These are phyloP conservation scores for Venusia cambrica DNA, from an alignment of 2,888 invertebrate genomes.

Conservation along the genomic window DNA sequence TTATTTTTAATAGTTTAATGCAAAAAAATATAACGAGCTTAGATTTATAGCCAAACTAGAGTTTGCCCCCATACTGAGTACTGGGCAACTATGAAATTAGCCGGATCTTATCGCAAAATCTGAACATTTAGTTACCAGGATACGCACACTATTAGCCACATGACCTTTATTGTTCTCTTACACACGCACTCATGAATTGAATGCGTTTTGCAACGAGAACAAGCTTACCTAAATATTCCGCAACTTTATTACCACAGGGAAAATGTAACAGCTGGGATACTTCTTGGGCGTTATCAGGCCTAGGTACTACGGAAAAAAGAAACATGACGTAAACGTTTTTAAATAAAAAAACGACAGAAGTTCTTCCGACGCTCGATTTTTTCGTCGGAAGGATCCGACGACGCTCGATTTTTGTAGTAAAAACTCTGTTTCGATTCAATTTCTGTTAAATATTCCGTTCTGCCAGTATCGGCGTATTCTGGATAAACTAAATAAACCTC, in stretches of 20 bases:
- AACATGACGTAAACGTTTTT: constrained; percentile 2
- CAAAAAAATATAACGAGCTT: constrained; percentile 1
- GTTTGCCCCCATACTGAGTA: background rate
- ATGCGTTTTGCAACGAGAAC: constrained; percentile 62
- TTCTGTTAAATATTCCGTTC: no score
- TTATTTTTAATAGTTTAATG: no score
- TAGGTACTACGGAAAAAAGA: no score
- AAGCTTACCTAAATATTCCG: constrained; percentile 32
- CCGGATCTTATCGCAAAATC: constrained; percentile 8
- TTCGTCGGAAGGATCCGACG: no score
- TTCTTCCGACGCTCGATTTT: no score
- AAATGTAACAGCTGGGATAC: constrained; percentile 6
- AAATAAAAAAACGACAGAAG: no score
- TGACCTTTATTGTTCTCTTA: constrained; percentile 61
- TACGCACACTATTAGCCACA: constrained; percentile 35
- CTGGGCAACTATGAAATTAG: background rate
- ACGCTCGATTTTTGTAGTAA: no score
- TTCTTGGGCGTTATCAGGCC: no score
- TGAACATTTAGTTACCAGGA: constrained; percentile 18
- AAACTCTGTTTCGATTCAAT: no score
- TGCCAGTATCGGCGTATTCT: no score
- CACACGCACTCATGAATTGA: constrained; percentile 49
- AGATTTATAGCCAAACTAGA: no score
- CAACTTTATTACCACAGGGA: constrained; percentile 24
- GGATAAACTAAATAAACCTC: no score